Conservation (phyloP, 2,113 vertebrate species). For the Gorsachius goisagi region DNA sequence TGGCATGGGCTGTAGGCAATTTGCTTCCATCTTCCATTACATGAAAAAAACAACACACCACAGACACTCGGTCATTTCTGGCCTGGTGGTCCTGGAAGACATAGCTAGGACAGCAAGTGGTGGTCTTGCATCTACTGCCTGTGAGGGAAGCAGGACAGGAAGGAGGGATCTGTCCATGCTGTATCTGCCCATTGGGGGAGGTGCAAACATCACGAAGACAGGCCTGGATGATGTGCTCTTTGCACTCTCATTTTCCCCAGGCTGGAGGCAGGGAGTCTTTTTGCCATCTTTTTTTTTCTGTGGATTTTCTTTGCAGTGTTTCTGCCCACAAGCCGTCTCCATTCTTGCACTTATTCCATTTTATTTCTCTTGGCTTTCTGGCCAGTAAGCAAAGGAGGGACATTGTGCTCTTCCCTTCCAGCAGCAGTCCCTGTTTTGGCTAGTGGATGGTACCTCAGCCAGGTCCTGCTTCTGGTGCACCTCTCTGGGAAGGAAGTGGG, state of each 20-base stretch:
- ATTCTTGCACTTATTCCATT: not conserved
- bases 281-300: not conserved
- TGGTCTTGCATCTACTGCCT: not conserved
- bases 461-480: not conserved
- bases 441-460: not conserved
- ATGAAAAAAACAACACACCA: fast-evolving
- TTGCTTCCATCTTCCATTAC: fast-evolving
- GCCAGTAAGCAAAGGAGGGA: not conserved
- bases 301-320: not conserved
- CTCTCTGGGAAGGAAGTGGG: fast-evolving
- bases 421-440: not conserved
- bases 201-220: not conserved
- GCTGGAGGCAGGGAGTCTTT: not conserved
- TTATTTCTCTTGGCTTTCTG: not conserved
- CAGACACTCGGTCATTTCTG: fast-evolving
- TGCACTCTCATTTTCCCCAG: not conserved
- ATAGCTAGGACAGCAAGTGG: not conserved
- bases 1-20: fast-evolving
- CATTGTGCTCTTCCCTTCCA: not conserved
- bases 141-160: not conserved
- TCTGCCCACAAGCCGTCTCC: not conserved
- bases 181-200: not conserved
- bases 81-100: not conserved
- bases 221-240: fast-evolving
- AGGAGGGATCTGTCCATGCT: not conserved